These are phyloP conservation scores for Aurelia sp. DNA, from an alignment of 30 jellyfish, hydroid and myxozoan genomes.

Conservation along the genomic window DNA sequence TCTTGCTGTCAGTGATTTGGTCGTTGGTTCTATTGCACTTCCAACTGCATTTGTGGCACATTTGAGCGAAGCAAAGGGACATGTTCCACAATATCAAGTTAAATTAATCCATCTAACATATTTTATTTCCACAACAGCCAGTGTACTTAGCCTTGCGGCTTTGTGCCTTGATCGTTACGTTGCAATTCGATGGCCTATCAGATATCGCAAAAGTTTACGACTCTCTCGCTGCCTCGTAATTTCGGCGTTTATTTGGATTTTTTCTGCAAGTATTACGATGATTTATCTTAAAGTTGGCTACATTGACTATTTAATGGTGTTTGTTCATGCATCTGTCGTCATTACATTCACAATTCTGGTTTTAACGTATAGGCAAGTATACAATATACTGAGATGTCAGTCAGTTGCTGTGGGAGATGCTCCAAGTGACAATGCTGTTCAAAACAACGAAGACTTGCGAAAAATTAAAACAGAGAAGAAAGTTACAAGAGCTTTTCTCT, in stretches of 20 bases:
- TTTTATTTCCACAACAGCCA: slow-evolving; percentile 80
- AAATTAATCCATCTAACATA: slow-evolving; percentile 50
- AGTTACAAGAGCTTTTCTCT: slow-evolving; percentile 69
- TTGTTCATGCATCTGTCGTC: slow-evolving; percentile 73
- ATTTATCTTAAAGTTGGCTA: slow-evolving; percentile 57
- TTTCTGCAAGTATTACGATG: slow-evolving; percentile 50
- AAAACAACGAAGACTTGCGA: neutral
- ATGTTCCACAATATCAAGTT: slow-evolving; percentile 36
- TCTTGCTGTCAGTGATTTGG: slow-evolving; percentile 78
- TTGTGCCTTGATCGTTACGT: slow-evolving; percentile 75
- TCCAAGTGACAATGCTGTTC: too few species aligned
- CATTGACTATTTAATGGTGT: slow-evolving; percentile 65
- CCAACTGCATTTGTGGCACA: slow-evolving; percentile 80
- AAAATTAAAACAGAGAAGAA: slow-evolving; percentile 39
- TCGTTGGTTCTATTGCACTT: slow-evolving; percentile 71
- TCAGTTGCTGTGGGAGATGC: too few species aligned
- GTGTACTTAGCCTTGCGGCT: slow-evolving; percentile 72
- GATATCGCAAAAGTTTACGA: slow-evolving; percentile 59
- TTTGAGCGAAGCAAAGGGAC: slow-evolving; percentile 63
- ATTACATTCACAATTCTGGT: slow-evolving; percentile 48
- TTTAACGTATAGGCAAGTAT: too few species aligned
- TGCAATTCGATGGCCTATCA: slow-evolving; percentile 80
- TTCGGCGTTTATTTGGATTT: slow-evolving; percentile 62
- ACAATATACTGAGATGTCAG: too few species aligned
- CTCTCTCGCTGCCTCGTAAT: slow-evolving; percentile 44